phyloP scores from a whole-genome alignment of 2,888 invertebrate species.

The Girardia tigrina region DNA sequence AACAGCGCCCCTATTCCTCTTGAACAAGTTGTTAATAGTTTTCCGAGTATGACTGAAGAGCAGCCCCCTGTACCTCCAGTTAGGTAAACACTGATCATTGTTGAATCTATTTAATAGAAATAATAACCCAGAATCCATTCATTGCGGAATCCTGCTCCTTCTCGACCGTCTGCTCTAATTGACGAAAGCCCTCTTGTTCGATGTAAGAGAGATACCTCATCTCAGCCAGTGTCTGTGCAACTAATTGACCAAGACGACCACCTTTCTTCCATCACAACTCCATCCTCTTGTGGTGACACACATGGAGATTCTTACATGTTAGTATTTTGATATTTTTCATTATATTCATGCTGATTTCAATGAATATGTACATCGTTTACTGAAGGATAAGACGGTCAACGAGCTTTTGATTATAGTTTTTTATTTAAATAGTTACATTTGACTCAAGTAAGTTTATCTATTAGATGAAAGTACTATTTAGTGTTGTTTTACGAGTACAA shows the following conservation, averaged over 20 bases:
- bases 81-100: neutral
- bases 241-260: neutral
- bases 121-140: neutral
- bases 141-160: neutral
- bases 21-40: neutral
- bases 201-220: neutral
- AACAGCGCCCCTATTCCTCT: slow-evolving; percentile 6
- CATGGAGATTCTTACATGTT: neutral
- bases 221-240: neutral
- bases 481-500: too few species aligned
- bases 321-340: neutral
- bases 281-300: neutral
- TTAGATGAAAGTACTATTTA: too few species aligned
- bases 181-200: neutral
- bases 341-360: too few species aligned
- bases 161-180: neutral
- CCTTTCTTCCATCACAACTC: neutral
- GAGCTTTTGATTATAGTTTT: too few species aligned
- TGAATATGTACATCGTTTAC: too few species aligned
- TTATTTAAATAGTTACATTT: too few species aligned
- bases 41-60: neutral
- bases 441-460: too few species aligned
- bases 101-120: neutral
- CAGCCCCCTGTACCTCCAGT: neutral
- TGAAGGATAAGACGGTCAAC: too few species aligned